Evolutionary conservation across 2,797 vertebrate species (phyloP), one percentile per base, ranked within the genome.

Genomic region (Nannoperca obscura): DNA sequence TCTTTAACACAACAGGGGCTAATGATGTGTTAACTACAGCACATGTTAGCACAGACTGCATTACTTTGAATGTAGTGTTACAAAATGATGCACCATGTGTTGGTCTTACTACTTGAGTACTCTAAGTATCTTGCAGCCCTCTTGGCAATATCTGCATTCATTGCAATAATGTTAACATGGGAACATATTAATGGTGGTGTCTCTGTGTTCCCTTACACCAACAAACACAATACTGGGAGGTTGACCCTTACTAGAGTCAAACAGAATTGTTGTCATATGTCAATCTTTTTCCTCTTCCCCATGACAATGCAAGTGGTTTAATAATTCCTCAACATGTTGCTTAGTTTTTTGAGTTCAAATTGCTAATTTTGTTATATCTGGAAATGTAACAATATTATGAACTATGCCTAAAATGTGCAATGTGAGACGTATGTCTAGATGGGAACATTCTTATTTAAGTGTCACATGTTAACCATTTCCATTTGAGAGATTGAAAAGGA

Each of bases 381-480:
- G 19, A 81, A 38, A 81, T 62, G 12, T 50, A 68, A 64, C 44
- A 73, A 38, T 64, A 60, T 74, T 67, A 69, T 74, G 62, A 62
- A 2, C n/a, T 22, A 17, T 61, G 44, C 22, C 30, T 47, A 13
- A 58, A 67, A 40, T 47, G 42, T 85, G 32, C 40, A 79, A 86
- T 34, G 36, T 69, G 72, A 85, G 27, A 46, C 0, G 1, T 34
- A 11, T 36, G 30, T 67, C 22, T 34, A 15, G 24, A 19, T 76
- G 68, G 60, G 46, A 83, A 73, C 42, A 61, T 71, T 42, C 8
- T 74, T n/a, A 55, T 69, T 80, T n/a, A n/a, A 44, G 68, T 24
- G 44, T 83, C 60, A 71, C 65, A 71, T 65, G 69, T 85, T 59
- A 72, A 80, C 24, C 17, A 49, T 53, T 82, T 65, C 74, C 6